Percentiles rank a stretch among this genome's conserved stretches.
phyloP scores from a whole-genome alignment of 2,888 invertebrate species.

The Lithosia quadra region DNA sequence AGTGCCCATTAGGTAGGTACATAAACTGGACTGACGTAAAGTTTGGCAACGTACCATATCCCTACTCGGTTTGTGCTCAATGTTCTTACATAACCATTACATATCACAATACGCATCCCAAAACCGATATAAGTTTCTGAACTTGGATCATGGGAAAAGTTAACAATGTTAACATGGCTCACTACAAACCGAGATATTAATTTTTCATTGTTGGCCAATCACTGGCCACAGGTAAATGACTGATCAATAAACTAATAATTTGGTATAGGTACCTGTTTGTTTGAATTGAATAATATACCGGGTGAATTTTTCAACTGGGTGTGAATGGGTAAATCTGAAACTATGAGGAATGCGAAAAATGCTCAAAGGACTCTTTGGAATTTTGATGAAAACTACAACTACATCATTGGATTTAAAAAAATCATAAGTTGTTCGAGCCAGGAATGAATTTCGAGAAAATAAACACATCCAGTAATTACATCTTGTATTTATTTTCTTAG shows the following conservation, averaged over 20 bases:
- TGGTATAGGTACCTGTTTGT: too few relatives aligned
- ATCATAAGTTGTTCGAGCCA: too few relatives aligned
- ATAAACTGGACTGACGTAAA: slow-evolving; percentile 15
- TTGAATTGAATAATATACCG: neutral
- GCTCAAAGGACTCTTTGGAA: too few relatives aligned
- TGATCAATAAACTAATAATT: too few relatives aligned
- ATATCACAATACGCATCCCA: neutral
- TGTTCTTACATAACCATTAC: neutral
- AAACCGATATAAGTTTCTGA: neutral
- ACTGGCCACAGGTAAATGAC: neutral
- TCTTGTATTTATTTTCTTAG: too few relatives aligned
- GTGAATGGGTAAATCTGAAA: too few relatives aligned
- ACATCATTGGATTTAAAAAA: too few relatives aligned
- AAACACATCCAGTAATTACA: too few relatives aligned
- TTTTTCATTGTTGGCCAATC: neutral
- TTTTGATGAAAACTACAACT: too few relatives aligned
- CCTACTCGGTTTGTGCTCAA: slow-evolving; percentile 12
- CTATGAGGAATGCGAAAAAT: too few relatives aligned
- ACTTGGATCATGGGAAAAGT: neutral
- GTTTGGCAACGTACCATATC: slow-evolving; percentile 20
- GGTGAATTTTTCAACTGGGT: too few relatives aligned
- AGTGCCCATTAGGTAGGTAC: slow-evolving; percentile 15
- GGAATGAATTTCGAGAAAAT: too few relatives aligned
- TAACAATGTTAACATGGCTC: neutral
- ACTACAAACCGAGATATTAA: neutral